Conservation (phyloP, 2,888 invertebrate genomes). For the Megastigmus dorsalis region DNA sequence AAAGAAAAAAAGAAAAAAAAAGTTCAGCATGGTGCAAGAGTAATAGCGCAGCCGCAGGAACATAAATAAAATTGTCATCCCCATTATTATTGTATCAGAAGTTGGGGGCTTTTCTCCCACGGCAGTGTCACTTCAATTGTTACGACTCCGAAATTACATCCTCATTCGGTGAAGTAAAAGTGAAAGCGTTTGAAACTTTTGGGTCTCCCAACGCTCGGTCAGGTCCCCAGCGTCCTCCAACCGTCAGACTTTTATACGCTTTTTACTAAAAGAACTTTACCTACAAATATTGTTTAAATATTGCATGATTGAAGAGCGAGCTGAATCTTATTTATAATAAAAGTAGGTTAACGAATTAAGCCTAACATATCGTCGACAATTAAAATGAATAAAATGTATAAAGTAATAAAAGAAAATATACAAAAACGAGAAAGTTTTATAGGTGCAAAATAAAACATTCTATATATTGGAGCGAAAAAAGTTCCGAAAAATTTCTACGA, state of each 20-base stretch:
- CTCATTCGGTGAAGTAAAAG: slow-evolving; percentile 30
- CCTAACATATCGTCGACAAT: too few relatives aligned
- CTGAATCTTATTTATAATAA: too few relatives aligned
- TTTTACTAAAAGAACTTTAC: too few relatives aligned
- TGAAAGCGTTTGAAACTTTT: slow-evolving; percentile 39
- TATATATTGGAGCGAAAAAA: too few relatives aligned
- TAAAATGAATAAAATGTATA: too few relatives aligned
- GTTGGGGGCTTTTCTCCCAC: slow-evolving; percentile 17
- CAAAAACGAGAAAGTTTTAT: too few relatives aligned
- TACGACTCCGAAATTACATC: slow-evolving; percentile 29
- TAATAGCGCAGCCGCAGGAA: neutral
- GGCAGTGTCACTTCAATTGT: slow-evolving; percentile 21
- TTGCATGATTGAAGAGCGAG: too few relatives aligned
- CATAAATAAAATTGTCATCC: slow-evolving; percentile 10
- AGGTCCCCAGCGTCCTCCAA: neutral
- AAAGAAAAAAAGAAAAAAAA: neutral
- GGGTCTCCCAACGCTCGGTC: neutral
- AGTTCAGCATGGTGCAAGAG: neutral
- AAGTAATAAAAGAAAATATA: too few relatives aligned
- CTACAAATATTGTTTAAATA: too few relatives aligned
- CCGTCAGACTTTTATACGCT: neutral
- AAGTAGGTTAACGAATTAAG: too few relatives aligned
- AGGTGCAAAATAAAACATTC: too few relatives aligned
- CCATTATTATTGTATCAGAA: slow-evolving; percentile 29
- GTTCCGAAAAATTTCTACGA: too few relatives aligned